Percentiles rank a stretch among this genome's conserved stretches.
Conservation (phyloP, 2,888 invertebrate genomes). For the Nemoura dubitans region DNA sequence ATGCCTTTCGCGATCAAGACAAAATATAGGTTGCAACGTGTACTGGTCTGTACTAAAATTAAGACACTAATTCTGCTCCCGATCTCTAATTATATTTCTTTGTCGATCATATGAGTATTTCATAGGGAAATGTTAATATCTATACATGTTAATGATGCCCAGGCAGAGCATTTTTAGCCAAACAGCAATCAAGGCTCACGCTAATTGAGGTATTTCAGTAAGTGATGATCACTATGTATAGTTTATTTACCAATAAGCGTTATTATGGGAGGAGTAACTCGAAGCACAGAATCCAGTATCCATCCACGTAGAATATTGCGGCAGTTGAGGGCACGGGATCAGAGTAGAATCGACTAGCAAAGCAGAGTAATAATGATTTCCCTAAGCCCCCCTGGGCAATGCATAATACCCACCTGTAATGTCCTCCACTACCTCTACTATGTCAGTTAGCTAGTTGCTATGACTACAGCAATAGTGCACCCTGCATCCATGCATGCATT, state of each 20-base stretch:
- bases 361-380: slow-evolving; percentile 36
- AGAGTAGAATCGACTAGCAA: background rate
- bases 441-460: slow-evolving; percentile 14
- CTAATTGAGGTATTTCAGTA: slow-evolving; percentile 5
- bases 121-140: too few species aligned
- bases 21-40: too few species aligned
- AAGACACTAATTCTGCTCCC: too few species aligned
- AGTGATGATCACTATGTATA: background rate
- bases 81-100: too few species aligned
- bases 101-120: too few species aligned
- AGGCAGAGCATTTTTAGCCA: background rate
- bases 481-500: slow-evolving; percentile 16
- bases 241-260: slow-evolving; percentile 5
- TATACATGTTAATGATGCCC: too few species aligned
- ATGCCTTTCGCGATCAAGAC: too few species aligned
- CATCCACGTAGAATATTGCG: background rate
- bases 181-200: background rate
- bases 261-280: background rate
- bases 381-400: slow-evolving; percentile 33
- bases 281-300: background rate
- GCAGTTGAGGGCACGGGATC: background rate
- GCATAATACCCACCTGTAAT: slow-evolving; percentile 35
- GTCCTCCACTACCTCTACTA: background rate
- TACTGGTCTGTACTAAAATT: too few species aligned
- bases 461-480: background rate